phyloP scores from a whole-genome alignment of 2,797 vertebrate species.

The Tapirus indicus region DNA sequence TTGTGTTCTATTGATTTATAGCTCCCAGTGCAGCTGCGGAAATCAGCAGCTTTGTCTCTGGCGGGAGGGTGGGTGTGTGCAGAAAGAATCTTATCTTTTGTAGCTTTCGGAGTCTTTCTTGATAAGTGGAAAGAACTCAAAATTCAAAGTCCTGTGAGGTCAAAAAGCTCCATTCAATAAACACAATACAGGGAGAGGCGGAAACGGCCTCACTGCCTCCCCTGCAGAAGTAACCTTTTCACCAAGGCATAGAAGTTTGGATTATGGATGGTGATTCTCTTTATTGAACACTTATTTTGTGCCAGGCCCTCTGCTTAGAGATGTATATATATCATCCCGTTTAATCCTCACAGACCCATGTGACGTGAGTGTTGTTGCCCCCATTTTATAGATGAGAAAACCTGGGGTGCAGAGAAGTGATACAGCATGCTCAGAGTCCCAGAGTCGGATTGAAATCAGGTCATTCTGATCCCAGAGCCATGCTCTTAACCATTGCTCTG shows the following conservation, averaged over 20 bases:
- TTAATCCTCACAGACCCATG: not conserved
- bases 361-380: not conserved
- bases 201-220: not conserved
- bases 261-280: not conserved
- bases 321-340: not conserved
- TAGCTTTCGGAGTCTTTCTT: not conserved
- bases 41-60: slow-evolving; percentile 77
- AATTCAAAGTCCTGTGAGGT: slow-evolving; percentile 10
- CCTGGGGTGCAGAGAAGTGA: not conserved
- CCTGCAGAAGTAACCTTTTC: not conserved
- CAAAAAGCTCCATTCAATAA: not conserved
- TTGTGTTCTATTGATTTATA: slow-evolving; percentile 65
- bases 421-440: not conserved
- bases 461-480: not conserved
- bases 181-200: not conserved
- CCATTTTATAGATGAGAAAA: slow-evolving; percentile 23
- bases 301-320: not conserved
- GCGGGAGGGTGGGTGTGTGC: not conserved
- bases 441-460: not conserved
- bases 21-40: slow-evolving; percentile 73
- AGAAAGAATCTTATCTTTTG: not conserved
- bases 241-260: not conserved
- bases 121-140: not conserved
- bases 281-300: not conserved
- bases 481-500: not conserved